Conservation (phyloP, 2,888 invertebrate species). For the Capitulum mitella region DNA sequence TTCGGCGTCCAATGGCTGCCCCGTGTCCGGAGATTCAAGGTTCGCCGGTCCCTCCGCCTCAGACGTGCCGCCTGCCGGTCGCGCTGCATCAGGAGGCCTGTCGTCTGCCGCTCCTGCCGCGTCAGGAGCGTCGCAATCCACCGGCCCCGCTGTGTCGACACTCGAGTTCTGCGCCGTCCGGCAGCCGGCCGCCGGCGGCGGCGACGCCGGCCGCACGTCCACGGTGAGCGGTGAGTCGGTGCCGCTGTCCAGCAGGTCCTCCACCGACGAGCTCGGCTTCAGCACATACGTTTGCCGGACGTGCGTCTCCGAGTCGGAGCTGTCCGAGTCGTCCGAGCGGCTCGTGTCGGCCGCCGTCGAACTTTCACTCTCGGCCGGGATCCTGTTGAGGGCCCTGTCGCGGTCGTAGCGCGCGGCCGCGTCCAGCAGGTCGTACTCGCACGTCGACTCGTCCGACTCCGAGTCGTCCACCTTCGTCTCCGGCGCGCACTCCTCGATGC, state of each 20-base stretch:
- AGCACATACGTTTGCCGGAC: neutral
- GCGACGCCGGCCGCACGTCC: neutral
- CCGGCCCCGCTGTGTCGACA: no score
- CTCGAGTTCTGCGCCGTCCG: no score
- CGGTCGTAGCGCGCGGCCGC: neutral
- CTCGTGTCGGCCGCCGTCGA: neutral
- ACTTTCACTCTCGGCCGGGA: neutral
- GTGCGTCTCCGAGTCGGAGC: constrained; percentile 13
- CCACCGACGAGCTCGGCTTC: neutral
- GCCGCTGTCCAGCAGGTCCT: constrained; percentile 17
- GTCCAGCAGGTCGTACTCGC: neutral
- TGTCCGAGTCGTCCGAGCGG: neutral
- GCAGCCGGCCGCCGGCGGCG: no score
- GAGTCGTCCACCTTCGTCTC: constrained; percentile 3
- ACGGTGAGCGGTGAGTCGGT: constrained; percentile 4
- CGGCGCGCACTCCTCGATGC: neutral
- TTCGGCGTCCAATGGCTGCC: no score
- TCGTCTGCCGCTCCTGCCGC: no score
- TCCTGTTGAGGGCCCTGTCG: neutral
- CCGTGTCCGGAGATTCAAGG: no score
- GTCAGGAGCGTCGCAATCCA: no score
- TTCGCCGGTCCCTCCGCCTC: no score
- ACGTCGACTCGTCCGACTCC: constrained; percentile 14
- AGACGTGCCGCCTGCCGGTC: neutral
- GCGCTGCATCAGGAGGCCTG: neutral